Base-by-base conservation (phyloP, 2,113 vertebrate genomes). In the Anser cygnoides region DNA sequence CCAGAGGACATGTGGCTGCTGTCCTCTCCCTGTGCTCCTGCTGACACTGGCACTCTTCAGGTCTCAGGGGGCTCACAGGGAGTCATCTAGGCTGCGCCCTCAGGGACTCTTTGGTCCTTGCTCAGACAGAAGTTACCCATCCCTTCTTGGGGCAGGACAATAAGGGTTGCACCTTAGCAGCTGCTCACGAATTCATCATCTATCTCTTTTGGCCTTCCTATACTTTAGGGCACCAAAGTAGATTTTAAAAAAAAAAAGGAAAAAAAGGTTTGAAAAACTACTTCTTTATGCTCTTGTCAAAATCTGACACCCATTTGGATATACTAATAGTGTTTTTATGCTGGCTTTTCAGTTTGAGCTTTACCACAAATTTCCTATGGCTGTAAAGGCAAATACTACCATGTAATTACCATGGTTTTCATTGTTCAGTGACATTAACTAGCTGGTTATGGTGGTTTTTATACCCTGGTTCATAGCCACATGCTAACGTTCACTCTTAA, bases 361-460 rank as follows among this genome's bases (percentile, higher is more conserved):
- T 89, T 75, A 79, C 93, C 96, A 87, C 93, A 91, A 13, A 95
- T 92, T 96, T 97, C 92, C 95, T 97, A 93, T 91, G 90, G 95
- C 90, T 93, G 86, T 87, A 96, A 95, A 92, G 66, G 62, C 83
- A 94, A 94, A 96, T 73, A 62, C 49, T 89, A 84, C 63, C 84
- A 79, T 94, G 80, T 92, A 91, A 94, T 97, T 93, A 95, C 50
- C 54, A 95, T 89, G 66, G 77, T 92, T 95, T 94, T 92, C 92
- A 95, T 95, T n/a, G 2, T 94, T 88, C 89, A 85, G 86, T 44
- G 71, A 81, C 70, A 96, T 93, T 96, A 93, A 79, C 90, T 37
- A 71, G 26, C 39, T 96, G 88, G 62, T 92, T 94, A 84, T 9
- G 3, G 77, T 82, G 90, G 86, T 54, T 96, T 96, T 92, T 58